A percentile compares a stretch with the other conserved stretches of the same genome.
phyloP scores from a whole-genome alignment of 37 sponge, comb jelly and placozoan genomes.

The Geodia barretti region DNA sequence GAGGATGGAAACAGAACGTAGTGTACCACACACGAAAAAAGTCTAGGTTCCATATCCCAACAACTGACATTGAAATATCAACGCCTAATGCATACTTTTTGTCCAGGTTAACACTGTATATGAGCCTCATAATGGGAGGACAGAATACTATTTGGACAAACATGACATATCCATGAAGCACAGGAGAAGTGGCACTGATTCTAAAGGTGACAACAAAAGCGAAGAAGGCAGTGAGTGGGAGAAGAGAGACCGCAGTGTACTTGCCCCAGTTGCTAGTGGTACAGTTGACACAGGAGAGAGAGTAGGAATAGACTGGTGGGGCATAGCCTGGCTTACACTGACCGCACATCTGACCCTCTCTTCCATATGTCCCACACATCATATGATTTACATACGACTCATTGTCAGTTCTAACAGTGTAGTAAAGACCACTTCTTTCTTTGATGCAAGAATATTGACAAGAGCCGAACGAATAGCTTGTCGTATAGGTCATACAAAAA shows the following conservation, averaged over 20 bases:
- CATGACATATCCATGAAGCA: background rate
- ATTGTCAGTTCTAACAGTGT: background rate
- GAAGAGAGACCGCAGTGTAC: background rate
- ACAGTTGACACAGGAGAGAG: conserved; percentile 2
- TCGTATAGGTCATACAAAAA: background rate
- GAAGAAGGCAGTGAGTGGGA: background rate
- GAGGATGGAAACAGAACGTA: background rate
- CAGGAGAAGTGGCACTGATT: conserved; percentile 2
- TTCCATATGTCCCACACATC: background rate
- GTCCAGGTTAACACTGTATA: background rate
- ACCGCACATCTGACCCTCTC: conserved; percentile 7
- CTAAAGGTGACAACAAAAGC: background rate
- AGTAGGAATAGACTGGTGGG: conserved; percentile 11
- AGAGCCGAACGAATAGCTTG: background rate
- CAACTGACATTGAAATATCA: background rate
- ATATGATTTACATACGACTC: background rate
- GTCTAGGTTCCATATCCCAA: background rate
- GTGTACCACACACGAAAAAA: background rate
- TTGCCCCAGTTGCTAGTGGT: conserved; percentile 8
- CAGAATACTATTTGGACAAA: background rate
- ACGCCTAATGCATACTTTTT: background rate
- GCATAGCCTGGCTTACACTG: background rate
- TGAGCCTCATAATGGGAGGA: background rate
- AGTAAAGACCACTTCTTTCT: background rate
- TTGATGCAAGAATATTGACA: background rate